Conservation (phyloP, 2,113 vertebrate genomes). For the Ictalurus furcatus region DNA sequence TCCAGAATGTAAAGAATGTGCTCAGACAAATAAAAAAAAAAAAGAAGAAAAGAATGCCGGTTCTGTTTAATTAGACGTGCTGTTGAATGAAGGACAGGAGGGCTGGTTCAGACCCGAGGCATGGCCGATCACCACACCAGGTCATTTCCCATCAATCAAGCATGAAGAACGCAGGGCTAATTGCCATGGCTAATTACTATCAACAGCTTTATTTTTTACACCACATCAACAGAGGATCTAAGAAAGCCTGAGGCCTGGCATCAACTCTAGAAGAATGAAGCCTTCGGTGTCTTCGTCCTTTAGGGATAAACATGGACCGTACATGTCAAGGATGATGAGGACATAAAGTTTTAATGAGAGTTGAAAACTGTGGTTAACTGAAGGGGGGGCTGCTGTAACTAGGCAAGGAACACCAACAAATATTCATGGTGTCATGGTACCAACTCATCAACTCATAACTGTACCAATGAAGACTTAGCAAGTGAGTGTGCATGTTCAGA, state of each 20-base stretch:
- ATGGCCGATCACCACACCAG: slow-evolving; percentile 18
- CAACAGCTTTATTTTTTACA: slow-evolving; percentile 48
- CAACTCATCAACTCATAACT: background rate
- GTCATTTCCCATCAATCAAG: slow-evolving; percentile 52
- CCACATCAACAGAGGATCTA: background rate
- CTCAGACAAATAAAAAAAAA: slow-evolving; percentile 44
- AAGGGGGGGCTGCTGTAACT: background rate
- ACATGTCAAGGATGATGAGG: slow-evolving; percentile 40
- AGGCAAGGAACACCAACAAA: background rate
- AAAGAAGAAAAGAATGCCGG: background rate
- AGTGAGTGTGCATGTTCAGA: background rate
- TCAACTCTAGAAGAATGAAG: slow-evolving; percentile 13
- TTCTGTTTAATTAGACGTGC: slow-evolving; percentile 8
- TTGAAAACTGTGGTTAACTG: background rate
- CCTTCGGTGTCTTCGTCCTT: slow-evolving; percentile 18
- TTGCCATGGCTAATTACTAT: slow-evolving; percentile 56
- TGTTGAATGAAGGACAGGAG: background rate
- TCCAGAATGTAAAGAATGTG: slow-evolving; percentile 34
- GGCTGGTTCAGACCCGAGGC: slow-evolving; percentile 25
- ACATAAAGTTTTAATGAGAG: slow-evolving; percentile 28
- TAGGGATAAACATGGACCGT: slow-evolving; percentile 42
- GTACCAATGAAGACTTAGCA: background rate
- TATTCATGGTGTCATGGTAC: background rate
- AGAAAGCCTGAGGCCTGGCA: slow-evolving; percentile 12
- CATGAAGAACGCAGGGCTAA: slow-evolving; percentile 9